These are phyloP conservation scores for Tetraodon nigroviridis DNA, from an alignment of 2,113 vertebrate genomes.

Conservation along the genomic window DNA sequence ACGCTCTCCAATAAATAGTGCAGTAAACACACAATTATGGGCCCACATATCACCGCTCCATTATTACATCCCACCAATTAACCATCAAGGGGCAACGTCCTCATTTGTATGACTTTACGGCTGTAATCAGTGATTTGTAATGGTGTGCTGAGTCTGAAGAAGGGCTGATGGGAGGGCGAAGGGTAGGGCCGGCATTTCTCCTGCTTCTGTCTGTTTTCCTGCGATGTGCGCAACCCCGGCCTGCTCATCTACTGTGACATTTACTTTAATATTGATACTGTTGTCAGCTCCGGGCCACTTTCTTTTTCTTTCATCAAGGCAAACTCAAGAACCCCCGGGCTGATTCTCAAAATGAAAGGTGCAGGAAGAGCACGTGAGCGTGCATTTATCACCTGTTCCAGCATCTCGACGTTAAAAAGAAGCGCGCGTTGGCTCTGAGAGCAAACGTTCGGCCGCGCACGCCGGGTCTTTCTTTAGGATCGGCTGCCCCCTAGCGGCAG, in stretches of 20 bases:
- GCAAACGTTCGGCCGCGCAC: not conserved
- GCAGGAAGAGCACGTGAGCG: conserved; percentile 5
- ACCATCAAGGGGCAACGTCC: conserved; percentile 54
- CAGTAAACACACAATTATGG: conserved; percentile 71
- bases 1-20: conserved; percentile 66
- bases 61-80: conserved; percentile 72
- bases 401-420: conserved; percentile 11
- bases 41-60: conserved; percentile 55
- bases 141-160: conserved; percentile 41
- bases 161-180: conserved; percentile 8
- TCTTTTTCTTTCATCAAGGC: conserved; percentile 36
- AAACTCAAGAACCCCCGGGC: conserved; percentile 12
- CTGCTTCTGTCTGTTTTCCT: conserved; percentile 1
- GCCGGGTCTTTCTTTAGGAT: conserved; percentile 20
- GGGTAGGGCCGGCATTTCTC: not conserved
- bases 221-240: conserved; percentile 12
- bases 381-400: conserved; percentile 29
- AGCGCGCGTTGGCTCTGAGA: conserved; percentile 11
- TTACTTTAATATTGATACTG: conserved; percentile 41
- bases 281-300: conserved; percentile 25
- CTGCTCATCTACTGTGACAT: conserved; percentile 14
- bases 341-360: conserved; percentile 29
- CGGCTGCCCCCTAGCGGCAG: conserved; percentile 63
- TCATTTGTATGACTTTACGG: conserved; percentile 58
- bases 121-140: conserved; percentile 64